These are phyloP conservation scores for Phaenicophaeus curvirostris DNA, from an alignment of 2,797 vertebrate genomes.

Conservation along the genomic window DNA sequence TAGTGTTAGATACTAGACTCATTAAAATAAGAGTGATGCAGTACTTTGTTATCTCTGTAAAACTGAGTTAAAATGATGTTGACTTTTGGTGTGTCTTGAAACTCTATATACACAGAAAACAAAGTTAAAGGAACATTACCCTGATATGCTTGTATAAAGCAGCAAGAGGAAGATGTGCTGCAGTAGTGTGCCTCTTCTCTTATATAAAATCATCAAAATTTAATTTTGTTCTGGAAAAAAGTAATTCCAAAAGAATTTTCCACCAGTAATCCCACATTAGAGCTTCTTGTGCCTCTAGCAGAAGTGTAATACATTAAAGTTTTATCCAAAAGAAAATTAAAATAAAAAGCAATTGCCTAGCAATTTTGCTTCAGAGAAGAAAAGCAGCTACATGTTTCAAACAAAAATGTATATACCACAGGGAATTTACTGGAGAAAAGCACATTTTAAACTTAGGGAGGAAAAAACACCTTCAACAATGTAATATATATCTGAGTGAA, in stretches of 20 bases:
- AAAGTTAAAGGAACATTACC: background rate
- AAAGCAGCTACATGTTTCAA: background rate
- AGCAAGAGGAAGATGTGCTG: background rate
- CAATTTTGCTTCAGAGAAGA: background rate
- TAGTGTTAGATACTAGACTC: background rate
- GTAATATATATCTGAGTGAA: background rate
- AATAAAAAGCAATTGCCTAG: background rate
- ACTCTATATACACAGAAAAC: background rate
- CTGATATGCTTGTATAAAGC: background rate
- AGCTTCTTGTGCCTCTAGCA: background rate
- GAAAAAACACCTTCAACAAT: slow-evolving; percentile 10
- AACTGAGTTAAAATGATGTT: background rate
- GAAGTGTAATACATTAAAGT: background rate
- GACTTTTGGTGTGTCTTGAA: background rate
- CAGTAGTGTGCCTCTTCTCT: background rate
- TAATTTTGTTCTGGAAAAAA: slow-evolving; percentile 5
- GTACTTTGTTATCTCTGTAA: background rate
- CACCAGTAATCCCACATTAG: background rate
- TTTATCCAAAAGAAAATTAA: slow-evolving; percentile 48
- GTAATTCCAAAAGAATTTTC: background rate
- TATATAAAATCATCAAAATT: background rate
- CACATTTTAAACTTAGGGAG: background rate
- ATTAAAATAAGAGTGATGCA: background rate
- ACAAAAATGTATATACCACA: background rate
- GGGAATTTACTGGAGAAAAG: background rate